A percentile compares a stretch with the other conserved stretches of the same genome.
Evolutionary conservation across 2,888 invertebrate genomes (phyloP).

Genomic region (Drosophila suboccidentalis): DNA sequence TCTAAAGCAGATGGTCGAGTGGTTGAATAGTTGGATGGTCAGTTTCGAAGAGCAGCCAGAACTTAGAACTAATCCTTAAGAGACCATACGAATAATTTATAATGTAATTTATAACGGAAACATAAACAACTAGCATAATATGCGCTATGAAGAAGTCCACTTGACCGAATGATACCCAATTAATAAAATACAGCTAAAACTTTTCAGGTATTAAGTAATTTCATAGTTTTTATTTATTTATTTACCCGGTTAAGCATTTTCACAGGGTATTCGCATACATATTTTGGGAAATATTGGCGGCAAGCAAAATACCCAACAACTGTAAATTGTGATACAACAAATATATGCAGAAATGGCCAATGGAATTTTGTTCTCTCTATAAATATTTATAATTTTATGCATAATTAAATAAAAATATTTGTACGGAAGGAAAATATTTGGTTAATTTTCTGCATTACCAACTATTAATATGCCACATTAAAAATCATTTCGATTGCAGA

Average conservation of each 20-base stretch:
- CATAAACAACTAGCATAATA: slow-evolving; percentile 46
- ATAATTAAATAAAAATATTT: slow-evolving; percentile 42
- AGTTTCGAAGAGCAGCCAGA: slow-evolving; percentile 10
- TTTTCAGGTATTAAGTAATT: background rate
- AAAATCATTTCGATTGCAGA: slow-evolving; percentile 19
- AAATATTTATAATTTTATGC: slow-evolving; percentile 20
- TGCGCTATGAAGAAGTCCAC: background rate
- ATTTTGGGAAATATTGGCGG: background rate
- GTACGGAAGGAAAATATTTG: slow-evolving; percentile 18
- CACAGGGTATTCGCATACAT: background rate
- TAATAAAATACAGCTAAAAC: background rate
- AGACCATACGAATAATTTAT: slow-evolving; percentile 25
- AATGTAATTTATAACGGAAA: slow-evolving; percentile 38
- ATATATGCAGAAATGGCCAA: background rate
- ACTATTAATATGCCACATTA: slow-evolving; percentile 39
- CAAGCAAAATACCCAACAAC: background rate
- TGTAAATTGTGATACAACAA: background rate
- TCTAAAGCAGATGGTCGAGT: slow-evolving; percentile 35
- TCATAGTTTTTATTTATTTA: background rate
- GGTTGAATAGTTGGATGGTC: background rate
- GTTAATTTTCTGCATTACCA: slow-evolving; percentile 20
- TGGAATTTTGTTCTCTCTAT: background rate
- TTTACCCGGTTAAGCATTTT: background rate
- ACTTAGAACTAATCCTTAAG: slow-evolving; percentile 41
- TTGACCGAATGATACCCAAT: background rate